These are phyloP conservation scores for Pachycephus smyrnensis DNA, from an alignment of 2,888 invertebrate genomes.

Conservation along the genomic window DNA sequence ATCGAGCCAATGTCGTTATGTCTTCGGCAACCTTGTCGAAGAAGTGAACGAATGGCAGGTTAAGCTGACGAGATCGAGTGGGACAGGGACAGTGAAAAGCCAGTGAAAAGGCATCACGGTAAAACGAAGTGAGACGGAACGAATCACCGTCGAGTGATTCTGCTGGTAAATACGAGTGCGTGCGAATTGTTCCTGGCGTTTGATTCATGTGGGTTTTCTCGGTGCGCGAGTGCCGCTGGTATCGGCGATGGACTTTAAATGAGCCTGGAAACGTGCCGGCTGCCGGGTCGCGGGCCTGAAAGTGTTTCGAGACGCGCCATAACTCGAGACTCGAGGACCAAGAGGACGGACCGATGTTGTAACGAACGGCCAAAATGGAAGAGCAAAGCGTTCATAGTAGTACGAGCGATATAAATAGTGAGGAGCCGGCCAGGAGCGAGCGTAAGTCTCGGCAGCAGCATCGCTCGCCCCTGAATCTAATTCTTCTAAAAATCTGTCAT, in stretches of 20 bases:
- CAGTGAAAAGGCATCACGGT: constrained; percentile 2
- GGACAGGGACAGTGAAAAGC: not conserved
- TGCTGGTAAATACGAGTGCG: constrained; percentile 28
- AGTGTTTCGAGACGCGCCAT: constrained; percentile 6
- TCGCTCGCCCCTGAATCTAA: not conserved
- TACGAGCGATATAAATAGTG: constrained; percentile 67
- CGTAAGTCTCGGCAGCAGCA: constrained; percentile 49
- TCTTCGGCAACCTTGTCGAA: not conserved
- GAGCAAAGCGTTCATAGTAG: constrained; percentile 65
- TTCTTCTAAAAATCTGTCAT: not conserved
- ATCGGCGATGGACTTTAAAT: constrained; percentile 51
- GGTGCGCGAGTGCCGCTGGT: constrained; percentile 33
- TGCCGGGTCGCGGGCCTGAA: not conserved
- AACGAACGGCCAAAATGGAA: constrained; percentile 66
- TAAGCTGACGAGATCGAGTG: not conserved
- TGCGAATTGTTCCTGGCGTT: constrained; percentile 27
- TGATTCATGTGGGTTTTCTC: constrained; percentile 31
- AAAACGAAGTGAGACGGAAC: constrained; percentile 16
- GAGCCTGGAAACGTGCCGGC: constrained; percentile 21
- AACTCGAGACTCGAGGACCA: constrained; percentile 12
- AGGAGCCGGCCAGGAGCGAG: constrained; percentile 60
- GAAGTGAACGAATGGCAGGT: not conserved
- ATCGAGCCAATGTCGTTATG: constrained; percentile 21
- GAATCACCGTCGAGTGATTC: constrained; percentile 6
- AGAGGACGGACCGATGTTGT: constrained; percentile 50